Evolutionary conservation across 2,797 vertebrate genomes (phyloP), one percentile per base, ranked within the genome.

Genomic region (Morus bassanus): DNA sequence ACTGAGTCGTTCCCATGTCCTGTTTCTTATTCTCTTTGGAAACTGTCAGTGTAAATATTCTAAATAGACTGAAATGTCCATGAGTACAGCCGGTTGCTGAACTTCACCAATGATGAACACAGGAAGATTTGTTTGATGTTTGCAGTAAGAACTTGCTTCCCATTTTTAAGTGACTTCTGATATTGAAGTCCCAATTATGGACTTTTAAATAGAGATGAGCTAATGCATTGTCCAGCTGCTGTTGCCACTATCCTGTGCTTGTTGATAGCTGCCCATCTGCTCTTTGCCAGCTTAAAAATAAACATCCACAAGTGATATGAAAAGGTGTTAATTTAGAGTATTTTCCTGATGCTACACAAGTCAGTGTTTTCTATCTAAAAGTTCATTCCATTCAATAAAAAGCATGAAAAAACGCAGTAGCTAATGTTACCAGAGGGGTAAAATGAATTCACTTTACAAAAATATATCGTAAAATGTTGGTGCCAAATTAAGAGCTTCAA

Each of bases 251-350:
- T 51, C 53, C 50, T n/a, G 15, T 74, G 30, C 50, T 77, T 74
- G 48, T 65, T 45, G 61, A 33, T 64, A 80, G 79, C 13, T 65
- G 64, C 33, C 82, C 57, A 54, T 93, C 63, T 92, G 75, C 28
- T 88, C 54, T 87, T 87, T 74, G 41, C 60, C 72, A 88, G 60
- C 57, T 68, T 77, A 77, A 94, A 92, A 95, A 43, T 64, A 88
- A 78, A 65, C 50, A 82, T 35, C 37, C n/a, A 11, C 63, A 33
- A 54, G 46, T 69, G 87, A 86, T 25, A 61, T 4, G 33, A 59
- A 92, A 91, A 93, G 2, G 51, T 41, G 46, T 15, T 77, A 7
- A 48, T 53, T 65, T 60, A 54, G 30, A 77, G 5, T 31, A 41
- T 74, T 89, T 74, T 31, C 51, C n/a, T 63, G 30, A 64, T 25